phyloP scores from a whole-genome alignment of 2,113 vertebrate genomes.

The Acanthochromis polyacanthus region DNA sequence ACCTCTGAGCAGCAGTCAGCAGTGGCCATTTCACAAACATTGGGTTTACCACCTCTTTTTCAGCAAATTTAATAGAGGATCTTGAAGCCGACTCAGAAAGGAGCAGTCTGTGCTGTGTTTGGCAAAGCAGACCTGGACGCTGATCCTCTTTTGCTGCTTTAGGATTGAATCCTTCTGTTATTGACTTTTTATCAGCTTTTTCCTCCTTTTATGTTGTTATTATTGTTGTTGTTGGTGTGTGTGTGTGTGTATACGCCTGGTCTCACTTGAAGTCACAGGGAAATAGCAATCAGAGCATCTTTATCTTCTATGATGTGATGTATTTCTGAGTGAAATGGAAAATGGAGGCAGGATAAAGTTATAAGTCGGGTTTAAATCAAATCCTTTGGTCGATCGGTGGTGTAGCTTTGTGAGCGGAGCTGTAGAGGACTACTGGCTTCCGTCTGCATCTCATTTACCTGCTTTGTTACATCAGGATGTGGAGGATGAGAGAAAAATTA shows the following conservation, averaged over 20 bases:
- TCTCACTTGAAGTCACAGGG: neutral
- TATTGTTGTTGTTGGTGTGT: neutral
- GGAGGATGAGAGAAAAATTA: too few species aligned
- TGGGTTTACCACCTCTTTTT: neutral
- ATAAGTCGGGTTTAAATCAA: neutral
- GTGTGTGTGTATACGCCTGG: neutral
- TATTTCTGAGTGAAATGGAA: neutral
- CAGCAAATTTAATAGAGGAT: constrained; percentile 19
- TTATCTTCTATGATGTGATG: neutral
- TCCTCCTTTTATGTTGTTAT: neutral
- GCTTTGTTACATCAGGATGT: too few species aligned
- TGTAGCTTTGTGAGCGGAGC: neutral
- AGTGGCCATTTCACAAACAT: constrained; percentile 3
- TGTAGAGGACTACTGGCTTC: neutral
- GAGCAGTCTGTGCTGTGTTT: constrained; percentile 17
- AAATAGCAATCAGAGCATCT: neutral
- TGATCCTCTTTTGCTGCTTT: constrained; percentile 14
- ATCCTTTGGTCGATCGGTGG: neutral
- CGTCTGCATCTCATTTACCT: too few species aligned
- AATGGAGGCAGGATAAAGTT: neutral
- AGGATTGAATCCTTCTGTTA: constrained; percentile 12
- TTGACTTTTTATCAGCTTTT: neutral
- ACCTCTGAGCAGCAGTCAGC: constrained; percentile 9
- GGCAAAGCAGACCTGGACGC: neutral
- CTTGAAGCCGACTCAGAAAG: neutral